Conservation (phyloP, 2,888 invertebrate genomes). For the Hylaea fasciaria region DNA sequence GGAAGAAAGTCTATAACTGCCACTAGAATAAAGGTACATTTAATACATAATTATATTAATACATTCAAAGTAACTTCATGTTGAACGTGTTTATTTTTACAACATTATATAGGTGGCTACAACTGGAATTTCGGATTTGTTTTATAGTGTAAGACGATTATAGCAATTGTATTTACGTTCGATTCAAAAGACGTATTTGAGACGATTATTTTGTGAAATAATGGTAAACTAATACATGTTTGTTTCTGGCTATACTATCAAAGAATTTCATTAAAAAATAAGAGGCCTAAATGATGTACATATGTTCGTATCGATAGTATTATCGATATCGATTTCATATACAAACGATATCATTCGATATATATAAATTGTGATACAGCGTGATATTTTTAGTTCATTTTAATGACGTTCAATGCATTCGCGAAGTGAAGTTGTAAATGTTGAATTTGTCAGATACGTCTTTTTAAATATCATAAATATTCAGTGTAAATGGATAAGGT, state of each 20-base stretch:
- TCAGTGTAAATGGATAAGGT: slow-evolving; percentile 54
- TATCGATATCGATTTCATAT: slow-evolving; percentile 29
- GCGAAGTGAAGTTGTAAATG: slow-evolving; percentile 4
- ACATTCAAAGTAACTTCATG: slow-evolving; percentile 65
- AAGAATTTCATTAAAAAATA: not conserved
- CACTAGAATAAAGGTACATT: slow-evolving; percentile 74
- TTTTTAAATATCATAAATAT: slow-evolving; percentile 42
- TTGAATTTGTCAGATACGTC: slow-evolving; percentile 57
- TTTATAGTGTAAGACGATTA: slow-evolving; percentile 44
- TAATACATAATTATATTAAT: slow-evolving; percentile 62
- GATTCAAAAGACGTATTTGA: slow-evolving; percentile 57
- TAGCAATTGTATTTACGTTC: slow-evolving; percentile 55
- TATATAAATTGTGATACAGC: slow-evolving; percentile 22
- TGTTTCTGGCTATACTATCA: slow-evolving; percentile 6
- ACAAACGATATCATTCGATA: slow-evolving; percentile 18
- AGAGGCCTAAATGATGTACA: slow-evolving; percentile 25
- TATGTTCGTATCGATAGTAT: slow-evolving; percentile 22
- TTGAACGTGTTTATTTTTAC: slow-evolving; percentile 65
- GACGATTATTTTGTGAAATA: slow-evolving; percentile 36
- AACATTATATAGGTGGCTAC: slow-evolving; percentile 60
- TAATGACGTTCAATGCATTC: slow-evolving; percentile 33
- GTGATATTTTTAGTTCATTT: slow-evolving; percentile 28
- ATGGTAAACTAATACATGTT: slow-evolving; percentile 12
- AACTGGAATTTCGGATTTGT: slow-evolving; percentile 59
- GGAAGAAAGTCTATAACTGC: slow-evolving; percentile 77